phyloP scores from a whole-genome alignment of 2,888 invertebrate genomes.

The Hypselothyrea guttata region DNA sequence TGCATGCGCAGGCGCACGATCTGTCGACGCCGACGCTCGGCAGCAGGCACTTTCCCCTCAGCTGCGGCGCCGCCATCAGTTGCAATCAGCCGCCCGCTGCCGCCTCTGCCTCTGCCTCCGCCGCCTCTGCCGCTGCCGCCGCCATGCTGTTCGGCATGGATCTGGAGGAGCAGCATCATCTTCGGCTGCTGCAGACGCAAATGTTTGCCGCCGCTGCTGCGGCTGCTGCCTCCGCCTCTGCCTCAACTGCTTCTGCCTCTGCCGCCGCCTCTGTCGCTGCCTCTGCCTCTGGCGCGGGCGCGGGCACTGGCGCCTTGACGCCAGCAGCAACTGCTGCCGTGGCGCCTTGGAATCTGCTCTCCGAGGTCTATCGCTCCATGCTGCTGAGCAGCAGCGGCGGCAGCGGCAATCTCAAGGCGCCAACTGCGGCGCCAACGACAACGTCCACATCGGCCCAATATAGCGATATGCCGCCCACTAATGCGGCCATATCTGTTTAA shows the following conservation, averaged over 20 bases:
- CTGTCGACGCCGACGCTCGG: constrained; percentile 29
- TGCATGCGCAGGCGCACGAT: constrained; percentile 23
- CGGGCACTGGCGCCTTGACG: constrained; percentile 5
- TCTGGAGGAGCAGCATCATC: constrained; percentile 72
- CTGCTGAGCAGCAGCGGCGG: constrained; percentile 62
- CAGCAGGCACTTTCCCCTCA: constrained; percentile 2
- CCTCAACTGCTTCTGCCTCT: neutral
- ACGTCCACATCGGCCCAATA: constrained; percentile 55
- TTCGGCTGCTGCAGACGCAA: constrained; percentile 76
- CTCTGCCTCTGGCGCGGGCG: constrained; percentile 21
- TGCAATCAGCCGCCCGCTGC: neutral
- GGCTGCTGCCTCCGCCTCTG: constrained; percentile 52
- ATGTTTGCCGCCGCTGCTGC: constrained; percentile 80
- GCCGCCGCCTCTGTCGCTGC: constrained; percentile 12
- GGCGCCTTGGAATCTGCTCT: constrained; percentile 78
- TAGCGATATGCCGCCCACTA: constrained; percentile 76
- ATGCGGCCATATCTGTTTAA: constrained; percentile 81
- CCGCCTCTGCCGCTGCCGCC: constrained; percentile 15
- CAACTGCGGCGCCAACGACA: constrained; percentile 7
- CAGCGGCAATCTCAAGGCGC: constrained; percentile 2
- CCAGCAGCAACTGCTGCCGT: constrained; percentile 17
- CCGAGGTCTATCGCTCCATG: constrained; percentile 82
- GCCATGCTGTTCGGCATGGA: constrained; percentile 49
- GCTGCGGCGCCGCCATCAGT: neutral
- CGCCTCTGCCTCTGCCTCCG: neutral